Conservation (phyloP, 2,113 vertebrate genomes). For the Chlorodrepanis virens region DNA sequence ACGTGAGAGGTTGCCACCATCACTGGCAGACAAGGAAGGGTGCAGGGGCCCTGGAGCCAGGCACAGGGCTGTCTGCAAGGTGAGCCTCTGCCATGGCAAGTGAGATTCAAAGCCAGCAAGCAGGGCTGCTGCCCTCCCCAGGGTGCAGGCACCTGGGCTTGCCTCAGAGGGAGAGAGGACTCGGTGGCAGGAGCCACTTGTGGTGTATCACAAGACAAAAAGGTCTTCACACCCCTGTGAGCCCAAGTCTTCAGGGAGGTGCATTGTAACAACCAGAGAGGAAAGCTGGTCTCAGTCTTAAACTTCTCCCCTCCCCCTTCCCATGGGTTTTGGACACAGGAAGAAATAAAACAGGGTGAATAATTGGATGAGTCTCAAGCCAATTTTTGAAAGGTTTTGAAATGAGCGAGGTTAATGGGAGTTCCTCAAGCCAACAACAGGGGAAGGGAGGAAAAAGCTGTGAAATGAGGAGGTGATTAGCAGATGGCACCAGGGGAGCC, state of each 20-base stretch:
- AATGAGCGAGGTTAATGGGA: not conserved
- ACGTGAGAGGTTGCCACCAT: rapidly evolving
- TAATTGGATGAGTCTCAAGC: not conserved
- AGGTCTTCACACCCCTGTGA: not conserved
- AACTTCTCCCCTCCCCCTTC: not conserved
- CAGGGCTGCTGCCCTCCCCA: not conserved
- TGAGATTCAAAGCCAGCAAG: not conserved
- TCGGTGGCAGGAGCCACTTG: not conserved
- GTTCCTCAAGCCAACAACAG: not conserved
- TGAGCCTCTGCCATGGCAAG: rapidly evolving
- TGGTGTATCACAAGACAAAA: rapidly evolving
- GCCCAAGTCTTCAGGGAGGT: rapidly evolving
- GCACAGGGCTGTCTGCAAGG: not conserved
- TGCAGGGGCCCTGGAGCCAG: not conserved
- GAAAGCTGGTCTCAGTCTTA: not conserved
- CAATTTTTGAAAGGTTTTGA: not conserved
- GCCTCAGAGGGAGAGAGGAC: not conserved
- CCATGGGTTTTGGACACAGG: not conserved
- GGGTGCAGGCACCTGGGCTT: not conserved
- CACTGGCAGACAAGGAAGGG: not conserved
- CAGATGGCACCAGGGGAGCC: rapidly evolving
- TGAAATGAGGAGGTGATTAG: not conserved
- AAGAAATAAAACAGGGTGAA: not conserved
- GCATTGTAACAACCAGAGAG: not conserved
- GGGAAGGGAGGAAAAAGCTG: not conserved